phyloP scores from a whole-genome alignment of 2,113 vertebrate genomes.

The Eulemur macaco region DNA sequence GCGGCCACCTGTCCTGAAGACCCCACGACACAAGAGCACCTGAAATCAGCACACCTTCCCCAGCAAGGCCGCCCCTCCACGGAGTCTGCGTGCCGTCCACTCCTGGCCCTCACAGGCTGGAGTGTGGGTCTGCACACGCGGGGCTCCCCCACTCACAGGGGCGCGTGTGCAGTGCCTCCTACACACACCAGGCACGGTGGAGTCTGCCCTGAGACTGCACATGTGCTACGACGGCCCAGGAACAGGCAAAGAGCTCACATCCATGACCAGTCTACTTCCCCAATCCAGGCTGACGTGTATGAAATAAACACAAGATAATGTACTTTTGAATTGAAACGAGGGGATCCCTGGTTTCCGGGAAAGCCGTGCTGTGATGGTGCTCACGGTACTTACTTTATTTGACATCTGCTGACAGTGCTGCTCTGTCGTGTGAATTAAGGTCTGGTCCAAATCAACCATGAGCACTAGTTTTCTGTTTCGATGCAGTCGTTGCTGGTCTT shows the following conservation, averaged over 20 bases:
- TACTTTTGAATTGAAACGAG: background rate
- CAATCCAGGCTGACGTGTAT: background rate
- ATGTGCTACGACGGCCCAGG: background rate
- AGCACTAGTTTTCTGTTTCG: conserved; percentile 95
- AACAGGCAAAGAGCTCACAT: background rate
- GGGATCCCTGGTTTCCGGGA: background rate
- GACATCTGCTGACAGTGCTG: conserved; percentile 96
- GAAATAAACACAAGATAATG: background rate
- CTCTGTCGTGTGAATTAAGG: conserved; percentile 97
- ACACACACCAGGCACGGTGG: background rate
- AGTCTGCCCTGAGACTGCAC: too few species aligned
- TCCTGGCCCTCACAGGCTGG: background rate
- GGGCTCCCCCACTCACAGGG: background rate
- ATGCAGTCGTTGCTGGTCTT: conserved; percentile 96
- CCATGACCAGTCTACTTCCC: background rate
- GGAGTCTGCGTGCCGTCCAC: accelerated
- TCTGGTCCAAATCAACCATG: conserved; percentile 99
- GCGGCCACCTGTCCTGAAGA: too few species aligned
- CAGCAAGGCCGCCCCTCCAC: background rate
- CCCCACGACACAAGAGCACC: background rate
- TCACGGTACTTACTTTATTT: conserved; percentile 87
- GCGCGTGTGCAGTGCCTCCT: too few species aligned
- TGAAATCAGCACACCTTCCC: accelerated
- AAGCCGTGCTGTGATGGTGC: background rate
- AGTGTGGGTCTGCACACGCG: background rate